Evolutionary conservation across 1,140 invertebrate species (phyloP), one percentile per base, ranked within the genome.

Genomic region (Bactericera cockerelli): DNA sequence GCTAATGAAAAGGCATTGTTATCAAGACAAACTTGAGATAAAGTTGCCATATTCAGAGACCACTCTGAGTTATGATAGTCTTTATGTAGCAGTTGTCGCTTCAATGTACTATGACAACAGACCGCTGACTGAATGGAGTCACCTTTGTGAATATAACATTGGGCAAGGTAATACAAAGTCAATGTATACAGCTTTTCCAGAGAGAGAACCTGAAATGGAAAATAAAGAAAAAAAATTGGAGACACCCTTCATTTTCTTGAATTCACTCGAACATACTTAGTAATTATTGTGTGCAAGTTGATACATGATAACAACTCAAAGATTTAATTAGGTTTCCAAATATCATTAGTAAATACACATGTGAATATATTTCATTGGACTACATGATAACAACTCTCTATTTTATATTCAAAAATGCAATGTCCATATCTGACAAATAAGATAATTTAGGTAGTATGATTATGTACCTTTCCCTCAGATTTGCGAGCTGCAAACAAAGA

Each of bases 91-190:
- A 93, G 69, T 67, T 95, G 91, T 13, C 89, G 76, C 62, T 82
- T 77, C 26, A 95, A 72, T 2, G 92, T 95, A 42, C 80, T 78
- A 67, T 93, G 87, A 70, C 88, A 94, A 70, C 89, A 94, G 36
- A 81, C 71, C 2, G 89, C 87, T 6, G 89, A 86, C 66, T 83
- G 83, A 10, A 83, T 72, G 61, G 81, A 78, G 62, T 91, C 79
- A 16, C 83, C 83, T 24, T 88, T 64, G 54, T 79, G 77, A 0
- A 81, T 82, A 72, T 84, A 86, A 4, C 90, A 81, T 72, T 95
- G 91, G 16, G 90, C 92, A 57, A 93, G 72, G 68, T 91, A 94
- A 69, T 88, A 94, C 1, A 90, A 71, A 1, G 89, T 92, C 2
- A 89, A 72, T 1, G 89, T 94, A 65, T 91, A 79, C 1, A 81